phyloP scores from a whole-genome alignment of 2,888 invertebrate species.

The Orthonychiurus folsomi region DNA sequence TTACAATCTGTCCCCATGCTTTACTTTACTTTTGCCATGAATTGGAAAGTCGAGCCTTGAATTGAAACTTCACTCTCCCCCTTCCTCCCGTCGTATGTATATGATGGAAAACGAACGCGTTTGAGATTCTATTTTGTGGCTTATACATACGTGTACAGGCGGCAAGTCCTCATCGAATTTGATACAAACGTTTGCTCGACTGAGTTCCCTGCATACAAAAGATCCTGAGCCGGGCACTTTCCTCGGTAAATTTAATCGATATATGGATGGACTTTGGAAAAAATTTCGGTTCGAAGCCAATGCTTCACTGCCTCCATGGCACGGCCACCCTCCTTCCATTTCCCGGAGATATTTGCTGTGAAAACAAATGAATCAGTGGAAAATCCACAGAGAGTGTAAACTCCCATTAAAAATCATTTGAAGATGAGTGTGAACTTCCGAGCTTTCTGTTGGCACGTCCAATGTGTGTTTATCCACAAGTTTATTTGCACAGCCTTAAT shows the following conservation, averaged over 20 bases:
- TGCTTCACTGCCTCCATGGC: no score
- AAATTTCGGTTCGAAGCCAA: no score
- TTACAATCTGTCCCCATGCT: slow-evolving; percentile 29
- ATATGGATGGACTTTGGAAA: no score
- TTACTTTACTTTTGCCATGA: background rate
- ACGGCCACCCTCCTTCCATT: no score
- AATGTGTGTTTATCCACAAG: background rate
- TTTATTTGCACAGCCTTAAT: slow-evolving; percentile 4
- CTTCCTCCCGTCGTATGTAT: background rate
- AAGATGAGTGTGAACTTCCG: slow-evolving; percentile 33
- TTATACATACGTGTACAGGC: background rate
- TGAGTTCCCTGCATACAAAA: background rate
- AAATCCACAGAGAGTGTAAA: slow-evolving; percentile 29
- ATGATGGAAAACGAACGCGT: background rate
- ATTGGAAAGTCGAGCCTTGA: background rate
- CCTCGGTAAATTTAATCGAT: background rate
- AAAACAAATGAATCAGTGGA: slow-evolving; percentile 28
- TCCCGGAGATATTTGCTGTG: slow-evolving; percentile 24
- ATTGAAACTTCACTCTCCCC: background rate
- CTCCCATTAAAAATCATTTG: slow-evolving; percentile 39
- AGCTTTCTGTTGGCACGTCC: slow-evolving; percentile 11
- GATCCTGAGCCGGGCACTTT: background rate
- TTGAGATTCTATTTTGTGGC: no score
- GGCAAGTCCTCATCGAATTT: background rate
- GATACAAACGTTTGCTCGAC: no score